phyloP scores from a whole-genome alignment of 1,140 invertebrate species.

The Drosophila subobscura region DNA sequence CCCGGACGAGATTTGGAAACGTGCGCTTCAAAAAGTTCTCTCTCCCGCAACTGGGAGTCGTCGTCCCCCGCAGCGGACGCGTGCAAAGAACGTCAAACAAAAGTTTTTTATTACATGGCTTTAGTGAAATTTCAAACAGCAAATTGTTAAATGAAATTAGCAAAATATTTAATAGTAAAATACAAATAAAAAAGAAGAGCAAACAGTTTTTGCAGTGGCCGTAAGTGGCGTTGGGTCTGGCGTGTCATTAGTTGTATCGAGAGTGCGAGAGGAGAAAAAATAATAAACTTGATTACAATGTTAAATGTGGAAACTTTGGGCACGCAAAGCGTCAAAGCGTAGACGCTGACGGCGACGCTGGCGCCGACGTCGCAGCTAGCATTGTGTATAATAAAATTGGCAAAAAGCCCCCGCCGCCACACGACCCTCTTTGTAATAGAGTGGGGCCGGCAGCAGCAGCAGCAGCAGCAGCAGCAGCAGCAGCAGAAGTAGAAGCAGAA shows the following conservation, averaged over 20 bases:
- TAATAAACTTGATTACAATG: conserved; percentile 66
- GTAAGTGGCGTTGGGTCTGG: too few species aligned
- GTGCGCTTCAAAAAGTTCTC: conserved; percentile 62
- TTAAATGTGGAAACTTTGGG: conserved; percentile 72
- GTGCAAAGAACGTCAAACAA: conserved; percentile 46
- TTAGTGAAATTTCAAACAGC: conserved; percentile 32
- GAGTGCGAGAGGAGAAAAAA: conserved; percentile 45
- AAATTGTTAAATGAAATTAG: conserved; percentile 37
- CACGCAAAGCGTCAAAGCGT: conserved; percentile 55
- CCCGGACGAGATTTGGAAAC: conserved; percentile 81
- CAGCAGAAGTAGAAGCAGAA: conserved; percentile 21
- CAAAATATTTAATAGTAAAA: conserved; percentile 17
- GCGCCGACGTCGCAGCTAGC: conserved; percentile 56
- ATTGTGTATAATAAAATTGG: conserved; percentile 81
- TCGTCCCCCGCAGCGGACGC: conserved; percentile 31
- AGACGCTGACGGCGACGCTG: conserved; percentile 43
- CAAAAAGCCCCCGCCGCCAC: conserved; percentile 38
- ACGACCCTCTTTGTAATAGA: conserved; percentile 37
- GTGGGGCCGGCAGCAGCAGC: conserved; percentile 50
- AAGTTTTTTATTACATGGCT: conserved; percentile 19
- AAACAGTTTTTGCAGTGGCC: too few species aligned
- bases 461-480: conserved; percentile 14
- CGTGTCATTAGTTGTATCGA: too few species aligned
- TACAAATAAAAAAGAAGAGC: conserved; percentile 5
- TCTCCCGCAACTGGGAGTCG: conserved; percentile 11